Evolutionary conservation across 2,888 invertebrate species (phyloP).

Genomic region (Macaria liturata): DNA sequence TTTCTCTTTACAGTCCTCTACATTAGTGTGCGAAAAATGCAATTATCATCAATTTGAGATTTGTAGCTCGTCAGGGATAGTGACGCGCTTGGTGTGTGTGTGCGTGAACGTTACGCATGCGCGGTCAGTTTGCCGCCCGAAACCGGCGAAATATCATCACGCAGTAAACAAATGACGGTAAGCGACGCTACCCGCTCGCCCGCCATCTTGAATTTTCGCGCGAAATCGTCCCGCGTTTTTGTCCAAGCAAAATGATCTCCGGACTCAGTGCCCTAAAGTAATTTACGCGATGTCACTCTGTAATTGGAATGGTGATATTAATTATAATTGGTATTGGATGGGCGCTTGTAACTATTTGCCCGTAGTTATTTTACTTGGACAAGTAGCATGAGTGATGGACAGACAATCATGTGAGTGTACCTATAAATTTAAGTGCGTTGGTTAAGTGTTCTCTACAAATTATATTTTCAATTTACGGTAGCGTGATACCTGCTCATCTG

Average conservation of each 20-base stretch:
- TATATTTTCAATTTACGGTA: no score
- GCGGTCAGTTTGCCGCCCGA: constrained; percentile 3
- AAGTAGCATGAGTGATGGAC: constrained; percentile 4
- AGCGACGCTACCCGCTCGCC: constrained; percentile 10
- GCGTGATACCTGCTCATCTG: constrained; percentile 2
- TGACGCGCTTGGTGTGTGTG: background rate
- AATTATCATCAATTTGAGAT: constrained; percentile 18
- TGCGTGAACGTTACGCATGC: constrained; percentile 15
- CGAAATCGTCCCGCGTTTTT: constrained; percentile 17
- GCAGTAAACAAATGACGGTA: constrained; percentile 25
- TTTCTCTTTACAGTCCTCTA: no score
- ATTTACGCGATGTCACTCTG: constrained; percentile 13
- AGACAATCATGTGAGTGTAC: constrained; percentile 12
- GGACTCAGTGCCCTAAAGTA: constrained; percentile 10
- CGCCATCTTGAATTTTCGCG: constrained; percentile 19
- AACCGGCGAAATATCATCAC: constrained; percentile 11
- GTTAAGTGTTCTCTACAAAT: background rate
- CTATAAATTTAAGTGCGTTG: background rate
- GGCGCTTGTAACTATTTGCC: constrained; percentile 1
- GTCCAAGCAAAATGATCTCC: constrained; percentile 13
- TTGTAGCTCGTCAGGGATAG: constrained; percentile 21
- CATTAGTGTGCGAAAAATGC: constrained; percentile 3
- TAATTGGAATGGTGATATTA: constrained; percentile 18
- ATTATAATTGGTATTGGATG: constrained; percentile 8
- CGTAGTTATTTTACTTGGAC: constrained; percentile 5